phyloP scores from a whole-genome alignment of 2,888 invertebrate genomes.

The Cataglyphis livida region DNA sequence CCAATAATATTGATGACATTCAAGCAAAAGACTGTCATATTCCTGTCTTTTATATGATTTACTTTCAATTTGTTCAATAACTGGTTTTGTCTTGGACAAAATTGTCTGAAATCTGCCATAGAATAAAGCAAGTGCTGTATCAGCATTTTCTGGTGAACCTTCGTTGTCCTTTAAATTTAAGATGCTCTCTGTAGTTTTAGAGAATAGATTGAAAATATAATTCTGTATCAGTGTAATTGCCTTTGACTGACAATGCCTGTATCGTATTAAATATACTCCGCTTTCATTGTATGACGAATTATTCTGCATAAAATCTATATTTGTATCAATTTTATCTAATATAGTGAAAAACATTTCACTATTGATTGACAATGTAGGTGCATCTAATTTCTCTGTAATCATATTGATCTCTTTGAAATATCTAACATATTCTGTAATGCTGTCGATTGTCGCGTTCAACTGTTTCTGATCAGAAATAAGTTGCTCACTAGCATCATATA shows the following conservation, averaged over 20 bases:
- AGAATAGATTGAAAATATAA: constrained; percentile 92
- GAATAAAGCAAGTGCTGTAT: constrained; percentile 93
- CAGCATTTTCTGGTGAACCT: constrained; percentile 84
- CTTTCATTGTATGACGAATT: constrained; percentile 95
- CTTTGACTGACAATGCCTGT: constrained; percentile 93
- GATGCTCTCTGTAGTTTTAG: constrained; percentile 90
- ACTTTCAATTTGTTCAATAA: constrained; percentile 94
- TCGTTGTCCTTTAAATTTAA: constrained; percentile 77
- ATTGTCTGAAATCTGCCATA: constrained; percentile 98
- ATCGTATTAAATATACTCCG: constrained; percentile 92
- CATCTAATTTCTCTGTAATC: constrained; percentile 92
- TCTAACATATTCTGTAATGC: constrained; percentile 92
- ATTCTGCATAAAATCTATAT: constrained; percentile 92
- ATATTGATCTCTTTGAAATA: constrained; percentile 95
- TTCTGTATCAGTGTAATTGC: constrained; percentile 93
- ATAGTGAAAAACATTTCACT: constrained; percentile 94
- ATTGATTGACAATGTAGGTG: constrained; percentile 93
- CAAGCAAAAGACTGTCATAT: constrained; percentile 91
- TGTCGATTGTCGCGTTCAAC: constrained; percentile 92
- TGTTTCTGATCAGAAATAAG: constrained; percentile 95
- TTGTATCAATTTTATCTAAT: constrained; percentile 94
- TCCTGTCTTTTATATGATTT: constrained; percentile 91
- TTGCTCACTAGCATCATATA: constrained; percentile 97
- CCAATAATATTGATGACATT: constrained; percentile 94
- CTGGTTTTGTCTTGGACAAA: constrained; percentile 93